phyloP scores from a whole-genome alignment of 2,888 invertebrate genomes.

The Steromphala cineraria region DNA sequence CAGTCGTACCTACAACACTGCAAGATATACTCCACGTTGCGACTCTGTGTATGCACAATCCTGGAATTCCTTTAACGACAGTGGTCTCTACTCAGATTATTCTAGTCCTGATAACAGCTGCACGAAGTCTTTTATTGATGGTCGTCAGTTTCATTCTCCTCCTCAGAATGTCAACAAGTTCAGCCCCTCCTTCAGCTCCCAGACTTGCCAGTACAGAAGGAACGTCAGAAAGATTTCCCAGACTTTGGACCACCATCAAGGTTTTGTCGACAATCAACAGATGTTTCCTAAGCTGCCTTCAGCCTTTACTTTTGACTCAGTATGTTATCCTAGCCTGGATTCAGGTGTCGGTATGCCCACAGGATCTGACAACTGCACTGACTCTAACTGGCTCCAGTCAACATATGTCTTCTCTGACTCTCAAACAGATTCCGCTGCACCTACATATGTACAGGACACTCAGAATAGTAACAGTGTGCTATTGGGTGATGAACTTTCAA shows the following conservation, averaged over 20 bases:
- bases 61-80: neutral
- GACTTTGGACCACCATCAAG: neutral
- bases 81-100: neutral
- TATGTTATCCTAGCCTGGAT: neutral
- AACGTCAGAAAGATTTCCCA: neutral
- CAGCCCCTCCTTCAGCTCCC: neutral
- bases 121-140: neutral
- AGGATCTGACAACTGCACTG: neutral
- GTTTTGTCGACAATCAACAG: neutral
- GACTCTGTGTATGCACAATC: neutral
- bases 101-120: conserved; percentile 1
- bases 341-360: neutral
- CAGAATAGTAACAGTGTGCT: too few relatives aligned
- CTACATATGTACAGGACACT: too few relatives aligned
- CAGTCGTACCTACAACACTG: neutral
- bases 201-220: neutral
- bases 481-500: too few relatives aligned
- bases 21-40: neutral
- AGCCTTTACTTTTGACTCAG: neutral
- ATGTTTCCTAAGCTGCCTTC: neutral
- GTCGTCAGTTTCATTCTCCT: neutral
- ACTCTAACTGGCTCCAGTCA: too few relatives aligned
- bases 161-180: neutral
- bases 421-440: too few relatives aligned
- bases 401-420: too few relatives aligned